A percentile compares a stretch with the other conserved stretches of the same genome.
phyloP scores from a whole-genome alignment of 1,140 invertebrate species.

The Zeugodacus cucurbitae region DNA sequence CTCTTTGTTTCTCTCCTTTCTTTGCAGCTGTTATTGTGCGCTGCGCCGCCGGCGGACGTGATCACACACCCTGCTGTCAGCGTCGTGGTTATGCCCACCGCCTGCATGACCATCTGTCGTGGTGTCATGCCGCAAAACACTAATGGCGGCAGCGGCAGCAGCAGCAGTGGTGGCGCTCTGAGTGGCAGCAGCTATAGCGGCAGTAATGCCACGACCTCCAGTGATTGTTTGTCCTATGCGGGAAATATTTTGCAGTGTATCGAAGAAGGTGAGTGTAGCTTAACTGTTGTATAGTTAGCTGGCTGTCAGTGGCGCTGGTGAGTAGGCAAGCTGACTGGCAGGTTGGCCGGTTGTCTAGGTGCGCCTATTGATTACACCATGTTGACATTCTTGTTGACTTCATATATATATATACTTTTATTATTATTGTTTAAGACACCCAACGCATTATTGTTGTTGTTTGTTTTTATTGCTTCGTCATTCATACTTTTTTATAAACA shows the following conservation, averaged over 20 bases:
- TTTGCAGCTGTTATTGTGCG: slow-evolving; percentile 60
- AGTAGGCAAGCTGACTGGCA: no score
- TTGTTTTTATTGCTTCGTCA: background rate
- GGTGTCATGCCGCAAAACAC: slow-evolving; percentile 70
- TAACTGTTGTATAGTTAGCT: background rate
- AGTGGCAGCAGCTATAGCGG: slow-evolving; percentile 43
- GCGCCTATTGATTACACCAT: background rate
- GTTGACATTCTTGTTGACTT: no score
- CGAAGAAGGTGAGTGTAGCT: slow-evolving; percentile 76
- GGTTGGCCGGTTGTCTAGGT: background rate
- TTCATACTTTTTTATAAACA: no score
- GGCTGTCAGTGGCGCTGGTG: background rate
- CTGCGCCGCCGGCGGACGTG: slow-evolving; percentile 78
- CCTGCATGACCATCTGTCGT: slow-evolving; percentile 79
- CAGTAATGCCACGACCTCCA: slow-evolving; percentile 45
- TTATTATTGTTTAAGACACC: background rate
- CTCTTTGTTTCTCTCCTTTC: slow-evolving; percentile 40
- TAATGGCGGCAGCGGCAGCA: slow-evolving; percentile 45
- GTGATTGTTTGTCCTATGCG: slow-evolving; percentile 79
- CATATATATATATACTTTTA: no score
- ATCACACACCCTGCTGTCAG: slow-evolving; percentile 80
- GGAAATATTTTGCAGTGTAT: slow-evolving; percentile 87
- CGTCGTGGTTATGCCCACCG: slow-evolving; percentile 77
- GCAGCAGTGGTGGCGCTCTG: slow-evolving; percentile 2
- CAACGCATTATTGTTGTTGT: background rate